These are phyloP conservation scores for Lampris incognitus DNA, from an alignment of 2,113 vertebrate genomes.

Conservation along the genomic window DNA sequence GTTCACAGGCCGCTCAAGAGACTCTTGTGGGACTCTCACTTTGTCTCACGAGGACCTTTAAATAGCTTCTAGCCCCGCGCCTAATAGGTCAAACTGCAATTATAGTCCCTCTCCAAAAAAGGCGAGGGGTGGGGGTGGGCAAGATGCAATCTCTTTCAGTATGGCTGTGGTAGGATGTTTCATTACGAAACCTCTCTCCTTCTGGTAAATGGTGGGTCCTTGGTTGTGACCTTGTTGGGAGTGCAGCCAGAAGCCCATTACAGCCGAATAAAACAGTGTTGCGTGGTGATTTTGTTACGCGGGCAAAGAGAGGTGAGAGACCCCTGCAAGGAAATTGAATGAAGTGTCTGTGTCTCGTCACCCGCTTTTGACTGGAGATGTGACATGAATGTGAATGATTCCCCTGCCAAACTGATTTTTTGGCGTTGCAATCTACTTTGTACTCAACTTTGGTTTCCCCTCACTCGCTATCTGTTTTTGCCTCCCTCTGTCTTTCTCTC, in stretches of 20 bases:
- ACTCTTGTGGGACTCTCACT: constrained; percentile 46
- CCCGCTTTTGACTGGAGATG: neutral
- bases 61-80: constrained; percentile 65
- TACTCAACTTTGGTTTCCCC: neutral
- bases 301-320: constrained; percentile 19
- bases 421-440: neutral
- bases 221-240: constrained; percentile 65
- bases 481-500: constrained; percentile 25
- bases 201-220: constrained; percentile 53
- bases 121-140: constrained; percentile 18
- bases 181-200: constrained; percentile 66
- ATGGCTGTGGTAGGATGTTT: constrained; percentile 57
- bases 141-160: constrained; percentile 51
- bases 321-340: constrained; percentile 57
- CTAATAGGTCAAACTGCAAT: constrained; percentile 74
- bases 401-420: neutral
- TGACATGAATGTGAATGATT: constrained; percentile 18
- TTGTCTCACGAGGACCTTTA: constrained; percentile 59
- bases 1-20: constrained; percentile 28
- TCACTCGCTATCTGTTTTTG: neutral
- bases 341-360: constrained; percentile 7
- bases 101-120: constrained; percentile 48
- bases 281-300: constrained; percentile 42
- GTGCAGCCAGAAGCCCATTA: constrained; percentile 33
- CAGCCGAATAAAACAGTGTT: constrained; percentile 43